Conservation (phyloP, 2,113 vertebrate species). For the Eubucco bourcierii region DNA sequence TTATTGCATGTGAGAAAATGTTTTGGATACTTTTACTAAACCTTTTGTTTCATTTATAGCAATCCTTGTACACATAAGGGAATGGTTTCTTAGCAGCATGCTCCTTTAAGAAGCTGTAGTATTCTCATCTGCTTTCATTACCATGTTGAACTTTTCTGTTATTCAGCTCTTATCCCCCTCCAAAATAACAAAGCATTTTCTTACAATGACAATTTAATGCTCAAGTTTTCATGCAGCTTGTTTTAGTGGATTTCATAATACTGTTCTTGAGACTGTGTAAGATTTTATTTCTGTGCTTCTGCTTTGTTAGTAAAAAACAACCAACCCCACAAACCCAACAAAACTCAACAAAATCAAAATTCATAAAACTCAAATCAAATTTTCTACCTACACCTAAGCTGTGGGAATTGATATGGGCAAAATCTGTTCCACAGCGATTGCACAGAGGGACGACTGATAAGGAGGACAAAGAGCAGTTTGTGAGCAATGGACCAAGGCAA, state of each 20-base stretch:
- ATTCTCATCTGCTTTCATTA: neutral
- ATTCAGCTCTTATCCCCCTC: neutral
- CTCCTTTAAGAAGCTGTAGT: neutral
- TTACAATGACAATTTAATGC: neutral
- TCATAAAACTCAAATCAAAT: neutral
- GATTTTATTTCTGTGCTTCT: neutral
- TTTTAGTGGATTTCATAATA: neutral
- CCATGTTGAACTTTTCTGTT: neutral
- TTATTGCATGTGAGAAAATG: neutral
- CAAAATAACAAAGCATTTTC: neutral
- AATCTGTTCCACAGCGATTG: no score
- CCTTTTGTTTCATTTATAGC: neutral
- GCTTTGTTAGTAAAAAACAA: neutral
- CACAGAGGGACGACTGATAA: no score
- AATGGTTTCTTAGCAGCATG: neutral
- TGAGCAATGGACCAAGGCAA: no score
- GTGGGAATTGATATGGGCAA: no score
- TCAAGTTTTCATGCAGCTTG: neutral
- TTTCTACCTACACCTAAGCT: neutral
- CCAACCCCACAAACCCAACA: neutral
- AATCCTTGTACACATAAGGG: neutral
- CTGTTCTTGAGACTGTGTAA: neutral
- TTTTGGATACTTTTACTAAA: neutral
- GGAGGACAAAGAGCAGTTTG: no score
- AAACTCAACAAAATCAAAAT: neutral